Conservation (phyloP, 2,113 vertebrate species). For the Arvicanthis niloticus region DNA sequence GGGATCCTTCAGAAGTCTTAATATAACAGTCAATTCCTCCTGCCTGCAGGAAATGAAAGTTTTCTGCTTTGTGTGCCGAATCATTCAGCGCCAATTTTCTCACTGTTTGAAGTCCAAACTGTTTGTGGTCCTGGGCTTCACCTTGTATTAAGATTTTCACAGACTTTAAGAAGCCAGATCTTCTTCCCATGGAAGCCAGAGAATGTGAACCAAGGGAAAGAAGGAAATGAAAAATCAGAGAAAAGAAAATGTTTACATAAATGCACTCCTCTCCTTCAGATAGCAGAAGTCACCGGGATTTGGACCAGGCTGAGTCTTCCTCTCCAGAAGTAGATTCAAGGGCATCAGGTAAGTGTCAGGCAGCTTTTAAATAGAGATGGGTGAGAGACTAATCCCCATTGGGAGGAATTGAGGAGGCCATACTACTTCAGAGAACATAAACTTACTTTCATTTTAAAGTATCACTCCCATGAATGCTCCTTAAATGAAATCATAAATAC, state of each 20-base stretch:
- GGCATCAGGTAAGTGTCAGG: background rate
- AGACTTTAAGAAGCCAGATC: slow-evolving; percentile 78
- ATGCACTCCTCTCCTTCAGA: background rate
- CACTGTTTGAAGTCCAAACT: slow-evolving; percentile 88
- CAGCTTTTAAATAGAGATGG: background rate
- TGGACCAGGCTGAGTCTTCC: slow-evolving; percentile 36
- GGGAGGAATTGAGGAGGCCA: background rate
- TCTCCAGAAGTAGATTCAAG: background rate
- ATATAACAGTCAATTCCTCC: slow-evolving; percentile 89
- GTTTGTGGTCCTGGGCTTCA: slow-evolving; percentile 87
- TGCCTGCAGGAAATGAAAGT: slow-evolving; percentile 89
- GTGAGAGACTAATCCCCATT: background rate
- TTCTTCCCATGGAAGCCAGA: slow-evolving; percentile 70
- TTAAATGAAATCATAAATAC: background rate
- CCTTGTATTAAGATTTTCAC: slow-evolving; percentile 84
- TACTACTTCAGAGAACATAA: background rate
- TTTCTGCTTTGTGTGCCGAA: slow-evolving; percentile 88
- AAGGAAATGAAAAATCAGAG: slow-evolving; percentile 2
- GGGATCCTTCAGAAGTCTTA: slow-evolving; percentile 89
- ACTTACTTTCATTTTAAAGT: background rate
- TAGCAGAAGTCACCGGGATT: slow-evolving; percentile 52
- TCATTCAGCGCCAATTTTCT: slow-evolving; percentile 87
- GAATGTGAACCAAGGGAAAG: background rate
- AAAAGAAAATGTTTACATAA: background rate
- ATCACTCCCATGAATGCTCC: background rate